Percentiles rank a stretch among this genome's conserved stretches.
Evolutionary conservation across 2,113 vertebrate species (phyloP).

Genomic region (Oceanites oceanicus): DNA sequence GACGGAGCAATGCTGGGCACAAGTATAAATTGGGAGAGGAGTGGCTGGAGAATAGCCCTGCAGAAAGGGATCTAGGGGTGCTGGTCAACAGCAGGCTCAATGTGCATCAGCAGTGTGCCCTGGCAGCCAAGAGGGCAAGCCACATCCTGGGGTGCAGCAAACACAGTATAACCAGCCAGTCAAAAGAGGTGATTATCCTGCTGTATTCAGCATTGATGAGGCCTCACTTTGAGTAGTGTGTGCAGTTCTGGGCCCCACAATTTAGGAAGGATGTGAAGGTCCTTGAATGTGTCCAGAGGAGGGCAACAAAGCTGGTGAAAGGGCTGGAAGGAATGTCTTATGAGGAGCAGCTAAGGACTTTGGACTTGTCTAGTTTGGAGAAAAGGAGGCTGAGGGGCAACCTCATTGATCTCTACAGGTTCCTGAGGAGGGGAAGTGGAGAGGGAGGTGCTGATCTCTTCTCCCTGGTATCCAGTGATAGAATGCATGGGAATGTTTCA

Average conservation of each 20-base stretch:
- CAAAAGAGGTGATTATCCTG: not conserved
- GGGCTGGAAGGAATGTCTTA: not conserved
- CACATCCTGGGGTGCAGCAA: not conserved
- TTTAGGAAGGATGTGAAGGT: not conserved
- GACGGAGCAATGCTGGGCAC: not conserved
- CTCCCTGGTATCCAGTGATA: not conserved
- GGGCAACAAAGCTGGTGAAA: not conserved
- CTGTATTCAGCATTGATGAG: not conserved
- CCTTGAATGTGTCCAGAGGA: not conserved
- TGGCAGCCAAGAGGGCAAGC: not conserved
- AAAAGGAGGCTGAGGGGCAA: not conserved
- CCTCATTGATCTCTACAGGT: not conserved
- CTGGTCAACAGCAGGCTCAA: not conserved
- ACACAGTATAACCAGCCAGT: not conserved
- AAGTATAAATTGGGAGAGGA: not conserved
- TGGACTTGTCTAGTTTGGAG: not conserved
- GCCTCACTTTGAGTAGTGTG: not conserved
- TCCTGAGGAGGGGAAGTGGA: not conserved
- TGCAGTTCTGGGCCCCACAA: not conserved
- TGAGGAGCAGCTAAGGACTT: not conserved
- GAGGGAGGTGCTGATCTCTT: not conserved
- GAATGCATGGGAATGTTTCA: not conserved
- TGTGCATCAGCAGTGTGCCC: not conserved
- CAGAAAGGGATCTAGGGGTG: not conserved
- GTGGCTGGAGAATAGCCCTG: not conserved